phyloP scores from a whole-genome alignment of 2,797 vertebrate species.

The Lagodon rhomboides region DNA sequence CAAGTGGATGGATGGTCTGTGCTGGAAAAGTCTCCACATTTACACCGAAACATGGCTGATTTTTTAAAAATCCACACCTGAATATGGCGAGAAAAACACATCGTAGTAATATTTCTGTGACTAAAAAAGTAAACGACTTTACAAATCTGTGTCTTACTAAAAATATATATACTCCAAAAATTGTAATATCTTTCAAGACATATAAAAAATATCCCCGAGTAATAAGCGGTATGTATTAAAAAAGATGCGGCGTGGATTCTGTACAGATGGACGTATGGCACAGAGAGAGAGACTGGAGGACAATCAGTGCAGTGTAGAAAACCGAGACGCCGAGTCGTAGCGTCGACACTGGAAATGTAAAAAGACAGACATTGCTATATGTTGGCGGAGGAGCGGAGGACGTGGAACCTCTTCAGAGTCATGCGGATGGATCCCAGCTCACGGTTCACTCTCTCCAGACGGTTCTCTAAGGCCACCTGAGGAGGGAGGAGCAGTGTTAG shows the following conservation, averaged over 20 bases:
- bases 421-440: conserved; percentile 95
- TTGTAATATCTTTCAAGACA: conserved; percentile 60
- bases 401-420: conserved; percentile 94
- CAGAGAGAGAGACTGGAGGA: conserved; percentile 47
- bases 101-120: conserved; percentile 63
- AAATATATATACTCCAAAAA: conserved; percentile 84
- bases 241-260: conserved; percentile 52
- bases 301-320: conserved; percentile 66
- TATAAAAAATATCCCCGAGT: conserved; percentile 83
- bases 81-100: conserved; percentile 66
- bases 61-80: conserved; percentile 69
- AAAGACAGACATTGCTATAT: conserved; percentile 83
- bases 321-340: conserved; percentile 48
- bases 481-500: too few relatives aligned
- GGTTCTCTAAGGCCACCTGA: conserved; percentile 95
- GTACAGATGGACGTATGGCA: conserved; percentile 67
- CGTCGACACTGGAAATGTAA: conserved; percentile 57
- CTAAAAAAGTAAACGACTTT: conserved; percentile 84
- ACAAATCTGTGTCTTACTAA: conserved; percentile 82
- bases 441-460: conserved; percentile 93
- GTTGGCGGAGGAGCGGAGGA: conserved; percentile 93
- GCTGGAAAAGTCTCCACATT: conserved; percentile 54
- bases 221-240: conserved; percentile 62
- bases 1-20: conserved; percentile 47
- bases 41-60: conserved; percentile 44